Evolutionary conservation across 2,113 vertebrate species (phyloP).

Genomic region (Gobio gobio): DNA sequence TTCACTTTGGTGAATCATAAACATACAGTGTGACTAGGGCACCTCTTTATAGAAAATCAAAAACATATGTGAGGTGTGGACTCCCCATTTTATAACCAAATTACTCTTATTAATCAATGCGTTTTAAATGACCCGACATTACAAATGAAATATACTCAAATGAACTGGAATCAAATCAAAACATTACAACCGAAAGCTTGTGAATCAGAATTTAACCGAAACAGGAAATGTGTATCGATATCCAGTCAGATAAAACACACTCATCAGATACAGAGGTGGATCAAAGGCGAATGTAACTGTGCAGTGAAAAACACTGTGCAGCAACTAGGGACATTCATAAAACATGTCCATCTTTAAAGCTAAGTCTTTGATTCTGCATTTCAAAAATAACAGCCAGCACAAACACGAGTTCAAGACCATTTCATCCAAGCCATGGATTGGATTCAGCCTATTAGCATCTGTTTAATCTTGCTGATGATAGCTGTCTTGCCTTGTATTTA

Average conservation of each 20-base stretch:
- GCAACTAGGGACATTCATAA: background rate
- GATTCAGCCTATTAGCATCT: conserved; percentile 65
- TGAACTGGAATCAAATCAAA: background rate
- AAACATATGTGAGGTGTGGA: background rate
- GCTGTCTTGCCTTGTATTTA: conserved; percentile 71
- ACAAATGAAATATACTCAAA: background rate
- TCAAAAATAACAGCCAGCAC: conserved; percentile 26
- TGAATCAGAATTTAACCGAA: background rate
- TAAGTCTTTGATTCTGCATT: background rate
- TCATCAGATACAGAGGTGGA: background rate
- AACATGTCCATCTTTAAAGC: background rate
- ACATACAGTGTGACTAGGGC: background rate
- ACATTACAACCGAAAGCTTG: background rate
- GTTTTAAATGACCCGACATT: background rate
- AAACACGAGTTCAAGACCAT: conserved; percentile 48
- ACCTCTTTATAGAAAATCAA: background rate
- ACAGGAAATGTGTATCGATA: background rate
- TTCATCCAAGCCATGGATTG: conserved; percentile 56
- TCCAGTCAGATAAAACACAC: background rate
- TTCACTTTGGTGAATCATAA: background rate
- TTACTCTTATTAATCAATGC: background rate
- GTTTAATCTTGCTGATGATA: conserved; percentile 78
- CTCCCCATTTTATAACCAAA: background rate
- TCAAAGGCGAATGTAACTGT: background rate
- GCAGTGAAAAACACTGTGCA: background rate